Conservation (phyloP, 2,888 invertebrate species). For the Troides helena region DNA sequence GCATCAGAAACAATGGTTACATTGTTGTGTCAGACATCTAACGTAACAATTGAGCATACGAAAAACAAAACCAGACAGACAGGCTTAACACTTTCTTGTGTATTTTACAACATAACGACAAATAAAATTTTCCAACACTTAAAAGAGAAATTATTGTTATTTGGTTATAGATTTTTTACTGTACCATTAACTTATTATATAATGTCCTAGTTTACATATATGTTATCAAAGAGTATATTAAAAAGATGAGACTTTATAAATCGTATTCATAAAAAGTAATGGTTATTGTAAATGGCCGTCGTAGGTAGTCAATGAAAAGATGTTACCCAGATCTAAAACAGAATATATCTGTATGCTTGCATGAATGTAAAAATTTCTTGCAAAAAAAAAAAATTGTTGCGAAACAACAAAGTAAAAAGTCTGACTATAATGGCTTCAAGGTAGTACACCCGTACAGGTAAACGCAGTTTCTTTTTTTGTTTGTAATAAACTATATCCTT, state of each 20-base stretch:
- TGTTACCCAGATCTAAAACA: no score
- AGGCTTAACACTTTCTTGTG: conserved; percentile 1
- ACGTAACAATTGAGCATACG: conserved; percentile 3
- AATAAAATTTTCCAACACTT: conserved; percentile 19
- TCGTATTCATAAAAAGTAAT: no score
- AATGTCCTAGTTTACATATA: background rate
- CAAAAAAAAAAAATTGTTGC: background rate
- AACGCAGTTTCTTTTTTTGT: conserved; percentile 6
- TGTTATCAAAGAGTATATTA: no score
- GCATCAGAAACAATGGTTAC: conserved; percentile 1
- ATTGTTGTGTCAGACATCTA: conserved; percentile 1
- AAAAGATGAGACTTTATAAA: no score
- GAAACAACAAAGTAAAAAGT: background rate
- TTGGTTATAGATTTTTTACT: background rate
- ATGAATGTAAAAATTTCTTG: background rate
- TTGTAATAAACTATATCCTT: background rate
- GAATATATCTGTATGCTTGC: background rate
- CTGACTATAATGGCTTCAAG: background rate
- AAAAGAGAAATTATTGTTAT: conserved; percentile 9
- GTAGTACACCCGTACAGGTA: background rate
- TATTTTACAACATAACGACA: conserved; percentile 14
- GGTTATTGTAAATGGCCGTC: no score
- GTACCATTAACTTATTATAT: background rate
- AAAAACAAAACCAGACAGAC: background rate
- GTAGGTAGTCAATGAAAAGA: no score